Conservation (phyloP, 2,888 invertebrate genomes). For the Magallana nippona region DNA sequence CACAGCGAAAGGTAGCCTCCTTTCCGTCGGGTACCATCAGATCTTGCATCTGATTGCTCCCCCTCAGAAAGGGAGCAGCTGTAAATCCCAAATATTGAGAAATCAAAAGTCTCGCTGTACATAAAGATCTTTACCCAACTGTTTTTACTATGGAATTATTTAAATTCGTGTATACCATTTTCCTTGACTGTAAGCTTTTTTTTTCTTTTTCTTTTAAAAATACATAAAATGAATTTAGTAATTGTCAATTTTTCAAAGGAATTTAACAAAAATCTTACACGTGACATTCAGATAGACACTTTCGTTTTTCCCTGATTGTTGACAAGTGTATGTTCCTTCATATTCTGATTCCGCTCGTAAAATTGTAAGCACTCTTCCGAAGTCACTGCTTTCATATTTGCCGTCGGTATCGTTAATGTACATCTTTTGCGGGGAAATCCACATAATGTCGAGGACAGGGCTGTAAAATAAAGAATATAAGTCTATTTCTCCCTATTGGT, state of each 20-base stretch:
- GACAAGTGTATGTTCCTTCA: slow-evolving; percentile 37
- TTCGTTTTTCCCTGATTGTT: background rate
- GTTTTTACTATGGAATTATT: no score
- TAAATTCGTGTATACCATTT: no score
- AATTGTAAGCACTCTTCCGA: slow-evolving; percentile 2
- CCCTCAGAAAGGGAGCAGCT: slow-evolving; percentile 8
- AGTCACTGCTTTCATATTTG: slow-evolving; percentile 26
- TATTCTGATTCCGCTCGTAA: background rate
- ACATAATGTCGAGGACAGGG: background rate
- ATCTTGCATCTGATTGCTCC: slow-evolving; percentile 11
- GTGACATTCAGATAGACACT: slow-evolving; percentile 36
- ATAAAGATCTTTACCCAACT: no score
- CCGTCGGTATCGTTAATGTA: background rate
- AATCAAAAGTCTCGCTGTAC: no score
- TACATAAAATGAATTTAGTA: no score
- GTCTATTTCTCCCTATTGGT: no score
- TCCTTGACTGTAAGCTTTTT: no score
- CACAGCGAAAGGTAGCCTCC: slow-evolving; percentile 29
- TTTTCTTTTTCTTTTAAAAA: no score
- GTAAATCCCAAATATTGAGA: background rate
- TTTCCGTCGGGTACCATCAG: background rate
- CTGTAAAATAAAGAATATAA: background rate
- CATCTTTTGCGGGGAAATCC: background rate
- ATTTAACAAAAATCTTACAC: slow-evolving; percentile 31
- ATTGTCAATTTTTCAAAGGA: no score